Evolutionary conservation across 2,888 invertebrate genomes (phyloP).

Genomic region (Cyrtodaria siliqua): DNA sequence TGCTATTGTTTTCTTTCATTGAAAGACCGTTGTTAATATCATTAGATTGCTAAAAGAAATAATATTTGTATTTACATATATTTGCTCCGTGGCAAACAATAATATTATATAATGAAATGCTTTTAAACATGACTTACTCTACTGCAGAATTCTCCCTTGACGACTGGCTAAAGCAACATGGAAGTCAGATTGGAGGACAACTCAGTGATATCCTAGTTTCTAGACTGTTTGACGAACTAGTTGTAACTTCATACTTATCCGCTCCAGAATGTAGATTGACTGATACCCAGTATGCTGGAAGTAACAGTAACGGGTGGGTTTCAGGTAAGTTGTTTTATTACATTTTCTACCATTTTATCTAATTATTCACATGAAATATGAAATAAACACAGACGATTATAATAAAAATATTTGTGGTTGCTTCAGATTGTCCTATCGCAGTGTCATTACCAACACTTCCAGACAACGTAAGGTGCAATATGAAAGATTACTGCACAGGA

Average conservation of each 20-base stretch:
- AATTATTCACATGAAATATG: no score
- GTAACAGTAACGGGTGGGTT: constrained; percentile 33
- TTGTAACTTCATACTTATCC: constrained; percentile 50
- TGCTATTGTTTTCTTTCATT: no score
- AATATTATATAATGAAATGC: no score
- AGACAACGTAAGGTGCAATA: constrained; percentile 30
- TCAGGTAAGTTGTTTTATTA: constrained; percentile 20
- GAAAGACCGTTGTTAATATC: no score
- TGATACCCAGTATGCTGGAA: no score
- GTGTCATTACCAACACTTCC: constrained; percentile 14
- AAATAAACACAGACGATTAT: no score
- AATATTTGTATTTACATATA: no score
- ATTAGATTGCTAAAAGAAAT: no score
- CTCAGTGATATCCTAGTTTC: constrained; percentile 19
- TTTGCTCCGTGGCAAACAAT: no score
- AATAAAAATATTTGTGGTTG: no score
- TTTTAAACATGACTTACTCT: no score
- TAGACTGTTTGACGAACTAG: constrained; percentile 48
- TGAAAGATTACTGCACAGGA: constrained; percentile 64
- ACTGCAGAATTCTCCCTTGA: constrained; percentile 32
- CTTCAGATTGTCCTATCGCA: constrained; percentile 7
- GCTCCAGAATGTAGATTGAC: background rate
- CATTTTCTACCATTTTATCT: no score
- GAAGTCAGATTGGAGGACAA: constrained; percentile 5
- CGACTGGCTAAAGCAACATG: constrained; percentile 15